Evolutionary conservation across 37 sponge, comb jelly and placozoan species (phyloP), one percentile per base, ranked within the genome.

Genomic region (Beroe forskalii): DNA sequence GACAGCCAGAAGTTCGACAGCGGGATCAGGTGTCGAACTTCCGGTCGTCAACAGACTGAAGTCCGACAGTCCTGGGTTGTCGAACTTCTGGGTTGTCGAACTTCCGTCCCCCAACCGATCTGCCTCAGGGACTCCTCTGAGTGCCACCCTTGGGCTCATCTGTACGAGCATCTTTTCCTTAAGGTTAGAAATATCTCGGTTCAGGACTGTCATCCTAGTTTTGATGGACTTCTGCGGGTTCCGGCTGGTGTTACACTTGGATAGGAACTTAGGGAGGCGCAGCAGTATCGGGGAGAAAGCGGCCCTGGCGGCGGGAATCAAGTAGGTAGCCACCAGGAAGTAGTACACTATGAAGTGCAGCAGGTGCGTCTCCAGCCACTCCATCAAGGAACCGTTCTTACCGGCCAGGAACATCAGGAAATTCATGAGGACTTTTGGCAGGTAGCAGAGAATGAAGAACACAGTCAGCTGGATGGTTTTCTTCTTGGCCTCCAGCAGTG

Each of bases 221-320:
- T 48, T 48, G 12, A 48, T 17, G 6, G 55, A 48, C 55, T 12
- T 48, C 12, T 48, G 55, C 12, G 55, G 55, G 12, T 12, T 48
- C 55, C 55, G 24, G 1, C 55, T 80, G n/a, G 25, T 42, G 55
- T 80, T 25, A 48, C 55, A 80, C 86, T 33, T 80, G 1, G 23
- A n/a, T 6, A 80, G 1, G 55, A 38, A 80, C 43, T 35, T 24
- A 25, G 27, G 43, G 25, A 80, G 86, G 1, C 27, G 44, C 31
- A 80, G 55, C 28, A 80, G 1, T 24, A 38, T 41, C 0, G 86
- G 86, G 43, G 86, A 33, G n/a, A 80, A 80, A 25, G 86, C 86
- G 12, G 86, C 86, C 27, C 86, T 40, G 8, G 12, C 28, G 28
- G 55, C 55, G 3, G 86, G 86, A 25, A 80, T 2, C 28, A 80